These are phyloP conservation scores for Elymnias hypermnestra DNA, from an alignment of 1,140 invertebrate species.

Conservation along the genomic window DNA sequence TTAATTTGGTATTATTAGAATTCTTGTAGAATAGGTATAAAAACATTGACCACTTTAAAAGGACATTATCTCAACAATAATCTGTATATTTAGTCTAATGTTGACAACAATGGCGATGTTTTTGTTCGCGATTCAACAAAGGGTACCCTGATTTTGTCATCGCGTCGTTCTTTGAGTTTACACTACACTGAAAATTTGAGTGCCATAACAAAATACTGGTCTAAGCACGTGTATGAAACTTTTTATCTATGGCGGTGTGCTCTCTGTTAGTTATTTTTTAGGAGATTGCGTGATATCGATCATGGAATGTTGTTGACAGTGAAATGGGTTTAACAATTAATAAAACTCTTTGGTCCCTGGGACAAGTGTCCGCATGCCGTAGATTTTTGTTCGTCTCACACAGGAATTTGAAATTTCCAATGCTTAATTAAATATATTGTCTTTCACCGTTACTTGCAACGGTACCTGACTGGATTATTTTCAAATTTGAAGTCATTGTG, in stretches of 20 bases:
- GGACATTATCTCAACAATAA: constrained; percentile 40
- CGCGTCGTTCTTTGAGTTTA: constrained; percentile 67
- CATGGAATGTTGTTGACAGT: constrained; percentile 66
- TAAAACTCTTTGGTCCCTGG: constrained; percentile 49
- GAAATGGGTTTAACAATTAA: constrained; percentile 70
- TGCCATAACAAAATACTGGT: constrained; percentile 52
- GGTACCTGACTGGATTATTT: too few relatives aligned
- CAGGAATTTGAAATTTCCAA: constrained; percentile 14
- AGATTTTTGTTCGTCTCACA: constrained; percentile 29
- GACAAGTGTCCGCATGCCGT: constrained; percentile 47
- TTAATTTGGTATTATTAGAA: too few relatives aligned
- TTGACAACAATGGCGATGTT: constrained; percentile 41
- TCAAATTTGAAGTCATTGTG: too few relatives aligned
- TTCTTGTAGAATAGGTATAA: too few relatives aligned
- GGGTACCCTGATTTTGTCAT: constrained; percentile 49
- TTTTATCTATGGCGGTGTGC: constrained; percentile 58
- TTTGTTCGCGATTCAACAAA: constrained; percentile 49
- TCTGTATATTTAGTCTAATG: constrained; percentile 30
- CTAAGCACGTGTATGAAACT: constrained; percentile 31
- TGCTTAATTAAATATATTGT: constrained; percentile 9
- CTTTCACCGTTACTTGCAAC: constrained; percentile 13
- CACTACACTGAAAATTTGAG: constrained; percentile 72
- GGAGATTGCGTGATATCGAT: constrained; percentile 44
- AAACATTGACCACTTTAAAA: constrained; percentile 49
- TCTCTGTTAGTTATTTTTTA: constrained; percentile 45